phyloP scores from a whole-genome alignment of 2,888 invertebrate genomes.

The Papilio gigon region DNA sequence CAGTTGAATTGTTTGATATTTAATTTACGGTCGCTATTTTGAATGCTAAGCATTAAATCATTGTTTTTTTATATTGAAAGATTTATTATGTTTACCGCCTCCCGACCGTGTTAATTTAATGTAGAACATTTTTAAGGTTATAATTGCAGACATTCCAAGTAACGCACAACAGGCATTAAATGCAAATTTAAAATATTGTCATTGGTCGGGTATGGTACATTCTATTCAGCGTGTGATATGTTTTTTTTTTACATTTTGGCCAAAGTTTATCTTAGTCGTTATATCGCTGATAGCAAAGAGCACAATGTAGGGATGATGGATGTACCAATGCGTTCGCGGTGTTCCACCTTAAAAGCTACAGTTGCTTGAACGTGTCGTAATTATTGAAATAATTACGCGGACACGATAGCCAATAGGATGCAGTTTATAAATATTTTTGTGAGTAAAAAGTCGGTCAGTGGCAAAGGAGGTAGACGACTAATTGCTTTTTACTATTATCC shows the following conservation, averaged over 20 bases:
- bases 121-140: conserved; percentile 4
- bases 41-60: conserved; percentile 50
- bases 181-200: conserved; percentile 20
- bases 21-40: conserved; percentile 30
- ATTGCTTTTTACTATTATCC: too few species aligned
- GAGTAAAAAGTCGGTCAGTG: too few species aligned
- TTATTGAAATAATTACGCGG: too few species aligned
- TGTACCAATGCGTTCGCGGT: background rate
- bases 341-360: too few species aligned
- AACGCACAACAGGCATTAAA: conserved; percentile 33
- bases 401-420: too few species aligned
- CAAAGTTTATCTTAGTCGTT: conserved; percentile 75
- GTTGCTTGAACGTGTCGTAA: too few species aligned
- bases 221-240: conserved; percentile 64
- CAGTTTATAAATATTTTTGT: too few species aligned
- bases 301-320: conserved; percentile 29
- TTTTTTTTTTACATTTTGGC: conserved; percentile 61
- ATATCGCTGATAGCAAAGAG: conserved; percentile 58
- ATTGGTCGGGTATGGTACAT: conserved; percentile 43
- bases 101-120: conserved; percentile 3
- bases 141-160: conserved; percentile 10
- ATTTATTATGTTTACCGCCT: conserved; percentile 12
- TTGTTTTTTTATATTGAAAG: conserved; percentile 33
- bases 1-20: conserved; percentile 33
- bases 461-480: too few species aligned